Percentiles rank a stretch among this genome's conserved stretches.
phyloP scores from a whole-genome alignment of 2,888 invertebrate genomes.

The Hartigia nigra region DNA sequence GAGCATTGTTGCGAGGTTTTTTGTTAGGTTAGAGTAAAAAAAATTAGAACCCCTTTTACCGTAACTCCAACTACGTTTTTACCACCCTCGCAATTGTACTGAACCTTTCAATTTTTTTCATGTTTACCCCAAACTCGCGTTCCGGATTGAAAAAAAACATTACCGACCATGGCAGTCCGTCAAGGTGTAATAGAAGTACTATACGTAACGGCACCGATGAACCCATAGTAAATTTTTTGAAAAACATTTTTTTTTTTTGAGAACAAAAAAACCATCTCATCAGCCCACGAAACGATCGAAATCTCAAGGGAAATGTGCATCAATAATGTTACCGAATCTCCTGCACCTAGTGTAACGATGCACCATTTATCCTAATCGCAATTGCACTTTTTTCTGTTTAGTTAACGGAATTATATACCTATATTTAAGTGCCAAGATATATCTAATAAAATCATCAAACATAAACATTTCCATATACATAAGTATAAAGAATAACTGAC shows the following conservation, averaged over 20 bases:
- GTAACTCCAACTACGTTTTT: background rate
- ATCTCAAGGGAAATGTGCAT: background rate
- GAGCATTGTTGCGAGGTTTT: constrained; percentile 1
- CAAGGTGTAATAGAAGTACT: background rate
- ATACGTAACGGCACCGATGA: background rate
- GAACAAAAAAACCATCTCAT: background rate
- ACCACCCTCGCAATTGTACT: background rate
- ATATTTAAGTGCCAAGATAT: background rate
- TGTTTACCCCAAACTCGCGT: background rate
- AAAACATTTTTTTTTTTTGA: background rate
- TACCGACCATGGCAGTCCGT: background rate
- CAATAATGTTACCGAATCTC: background rate
- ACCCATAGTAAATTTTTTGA: background rate
- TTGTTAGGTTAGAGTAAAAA: background rate
- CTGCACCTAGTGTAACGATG: background rate
- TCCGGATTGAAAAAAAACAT: background rate
- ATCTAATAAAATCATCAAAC: background rate
- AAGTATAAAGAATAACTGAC: background rate
- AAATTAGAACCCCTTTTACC: constrained; percentile 3
- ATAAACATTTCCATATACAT: background rate
- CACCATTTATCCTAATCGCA: background rate
- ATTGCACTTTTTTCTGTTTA: background rate
- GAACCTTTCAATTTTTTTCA: background rate
- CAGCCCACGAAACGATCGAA: background rate
- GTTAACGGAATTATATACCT: background rate